Base-by-base conservation (phyloP, 2,113 vertebrate species). In the Nerophis ophidion region DNA sequence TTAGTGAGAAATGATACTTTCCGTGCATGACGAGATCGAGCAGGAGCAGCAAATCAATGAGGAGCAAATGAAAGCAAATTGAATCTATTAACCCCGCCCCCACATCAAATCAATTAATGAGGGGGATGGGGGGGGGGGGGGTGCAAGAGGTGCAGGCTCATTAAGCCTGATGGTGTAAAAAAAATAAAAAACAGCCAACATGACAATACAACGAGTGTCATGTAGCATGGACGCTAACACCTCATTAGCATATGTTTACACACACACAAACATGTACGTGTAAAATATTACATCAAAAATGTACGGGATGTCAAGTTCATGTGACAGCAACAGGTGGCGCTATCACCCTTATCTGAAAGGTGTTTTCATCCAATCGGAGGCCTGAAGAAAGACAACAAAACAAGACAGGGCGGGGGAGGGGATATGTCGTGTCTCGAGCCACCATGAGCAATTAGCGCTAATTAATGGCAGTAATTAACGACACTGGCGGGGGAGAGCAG, bases 391-490 rank as follows among this genome's bases (percentile, higher is more conserved):
- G 36, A 7, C 36, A 38, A 26, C 26, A 26, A 26, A 26, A 26
- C 26, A 26, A 26, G 26, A 26, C 26, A 4, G 36, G 36, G 58
- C 4, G 14, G 42, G 59, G 74, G 67, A 26, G 36, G 36, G 36
- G 36, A 38, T 6, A 6, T 6, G 8, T 6, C 7, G 58, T 86
- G 77, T 86, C 82, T 70, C 33, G 66, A 83, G 81, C 84, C 81
- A 75, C 73, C 4, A 70, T 81, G 84, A 89, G 84, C 85, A 86
- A 89, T 89, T 88, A 89, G 87, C 73, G 88, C 87, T 26, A 26
- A 93, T 93, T 93, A 93, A 89, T 85, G 89, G 84, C 71, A 83
- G 88, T 91, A 91, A 93, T 92, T 89, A 92, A 89, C 26, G 26
- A 26, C 26, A 26, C 26, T 26, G 87, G 90, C 84, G 0, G 79